phyloP scores from a whole-genome alignment of 2,797 vertebrate species.

The Malacoraja senta region DNA sequence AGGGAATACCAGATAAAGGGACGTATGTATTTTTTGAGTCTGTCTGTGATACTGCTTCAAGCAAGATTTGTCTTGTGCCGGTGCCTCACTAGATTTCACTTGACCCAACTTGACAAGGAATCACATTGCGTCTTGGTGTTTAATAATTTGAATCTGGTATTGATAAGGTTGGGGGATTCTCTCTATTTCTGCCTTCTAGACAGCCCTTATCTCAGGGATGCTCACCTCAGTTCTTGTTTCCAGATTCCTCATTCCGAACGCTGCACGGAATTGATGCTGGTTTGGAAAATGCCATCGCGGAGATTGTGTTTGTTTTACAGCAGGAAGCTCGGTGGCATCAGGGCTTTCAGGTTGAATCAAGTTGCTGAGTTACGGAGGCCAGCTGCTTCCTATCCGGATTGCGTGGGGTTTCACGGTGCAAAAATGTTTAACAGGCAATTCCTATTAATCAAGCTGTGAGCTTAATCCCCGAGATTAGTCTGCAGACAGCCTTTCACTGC shows the following conservation, averaged over 20 bases:
- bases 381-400: not conserved
- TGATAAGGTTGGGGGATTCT: not conserved
- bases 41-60: no score
- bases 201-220: not conserved
- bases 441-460: not conserved
- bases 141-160: not conserved
- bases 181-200: not conserved
- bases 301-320: not conserved
- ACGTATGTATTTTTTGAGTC: no score
- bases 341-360: not conserved
- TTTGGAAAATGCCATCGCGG: not conserved
- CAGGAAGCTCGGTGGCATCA: not conserved
- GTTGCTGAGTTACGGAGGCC: not conserved
- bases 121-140: no score
- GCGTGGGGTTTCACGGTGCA: not conserved
- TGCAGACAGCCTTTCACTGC: not conserved
- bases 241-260: not conserved
- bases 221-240: not conserved
- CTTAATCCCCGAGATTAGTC: constrained; percentile 21
- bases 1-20: no score
- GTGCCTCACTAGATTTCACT: not conserved
- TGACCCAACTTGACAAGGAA: no score
- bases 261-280: not conserved
- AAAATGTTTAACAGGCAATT: not conserved
- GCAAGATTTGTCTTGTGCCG: not conserved